Conservation (phyloP, 2,888 invertebrate species). For the Anoncus sp. region DNA sequence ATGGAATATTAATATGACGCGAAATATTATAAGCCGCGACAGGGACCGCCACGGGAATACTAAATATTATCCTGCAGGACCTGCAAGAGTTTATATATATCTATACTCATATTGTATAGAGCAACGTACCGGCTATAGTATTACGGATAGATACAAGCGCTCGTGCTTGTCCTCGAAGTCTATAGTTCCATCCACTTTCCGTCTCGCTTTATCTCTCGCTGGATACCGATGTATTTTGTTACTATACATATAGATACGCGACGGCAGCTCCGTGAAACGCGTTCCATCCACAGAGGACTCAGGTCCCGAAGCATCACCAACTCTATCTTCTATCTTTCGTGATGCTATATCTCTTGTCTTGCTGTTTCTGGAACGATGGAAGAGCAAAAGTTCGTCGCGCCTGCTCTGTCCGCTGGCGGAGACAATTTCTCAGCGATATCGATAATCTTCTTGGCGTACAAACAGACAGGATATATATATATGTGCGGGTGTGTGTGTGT, state of each 20-base stretch:
- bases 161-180: conserved; percentile 51
- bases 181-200: conserved; percentile 45
- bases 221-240: conserved; percentile 32
- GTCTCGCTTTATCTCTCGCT: conserved; percentile 35
- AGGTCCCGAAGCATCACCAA: conserved; percentile 40
- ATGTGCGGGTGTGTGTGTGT: neutral
- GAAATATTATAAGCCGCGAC: conserved; percentile 83
- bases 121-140: conserved; percentile 37
- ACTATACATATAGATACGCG: conserved; percentile 1
- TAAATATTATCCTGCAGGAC: conserved; percentile 80
- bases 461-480: conserved; percentile 14
- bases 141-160: conserved; percentile 53
- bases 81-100: conserved; percentile 39
- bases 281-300: conserved; percentile 28
- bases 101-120: conserved; percentile 3
- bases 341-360: conserved; percentile 20
- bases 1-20: conserved; percentile 83
- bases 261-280: conserved; percentile 12
- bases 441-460: conserved; percentile 51
- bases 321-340: conserved; percentile 28
- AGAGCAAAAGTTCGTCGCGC: conserved; percentile 53
- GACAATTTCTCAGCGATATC: conserved; percentile 45
- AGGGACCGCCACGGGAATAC: conserved; percentile 81
- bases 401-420: conserved; percentile 25
- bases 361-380: conserved; percentile 24